Conservation (phyloP, 2,797 vertebrate species). For the Lepus oiostolus region DNA sequence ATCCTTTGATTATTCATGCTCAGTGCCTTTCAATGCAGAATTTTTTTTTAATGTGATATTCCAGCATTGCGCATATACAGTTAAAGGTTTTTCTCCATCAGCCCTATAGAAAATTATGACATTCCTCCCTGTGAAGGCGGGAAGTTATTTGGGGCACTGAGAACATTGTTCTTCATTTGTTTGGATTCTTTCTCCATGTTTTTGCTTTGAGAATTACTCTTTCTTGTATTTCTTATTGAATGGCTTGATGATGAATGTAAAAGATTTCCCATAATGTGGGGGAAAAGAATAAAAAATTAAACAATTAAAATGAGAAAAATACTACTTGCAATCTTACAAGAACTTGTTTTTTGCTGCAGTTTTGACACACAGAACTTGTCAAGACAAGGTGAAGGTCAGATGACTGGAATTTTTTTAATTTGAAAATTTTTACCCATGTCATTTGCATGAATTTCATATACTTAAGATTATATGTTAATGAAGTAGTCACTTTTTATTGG, state of each 20-base stretch:
- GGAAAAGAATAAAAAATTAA: not conserved
- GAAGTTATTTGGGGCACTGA: not conserved
- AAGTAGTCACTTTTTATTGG: conserved; percentile 1
- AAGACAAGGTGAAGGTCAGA: conserved; percentile 31
- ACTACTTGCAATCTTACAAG: not conserved
- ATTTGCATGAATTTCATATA: conserved; percentile 10
- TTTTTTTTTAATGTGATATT: no score
- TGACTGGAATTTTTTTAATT: conserved; percentile 27
- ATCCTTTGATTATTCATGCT: not conserved
- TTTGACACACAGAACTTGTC: conserved; percentile 34
- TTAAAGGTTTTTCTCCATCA: conserved; percentile 15
- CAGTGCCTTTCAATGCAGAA: not conserved
- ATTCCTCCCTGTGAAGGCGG: not conserved
- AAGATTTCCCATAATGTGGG: not conserved
- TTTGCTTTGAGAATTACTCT: not conserved
- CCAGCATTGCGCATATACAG: no score
- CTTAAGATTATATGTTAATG: not conserved
- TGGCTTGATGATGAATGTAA: not conserved
- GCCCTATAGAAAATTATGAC: not conserved
- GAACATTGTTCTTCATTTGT: conserved; percentile 19
- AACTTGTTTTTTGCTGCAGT: conserved; percentile 15
- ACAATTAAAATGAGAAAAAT: conserved; percentile 24
- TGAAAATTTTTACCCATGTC: not conserved
- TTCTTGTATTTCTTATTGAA: not conserved
- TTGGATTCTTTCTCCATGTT: not conserved